Conservation (phyloP, 2,888 invertebrate genomes). For the Serripes groenlandicus region DNA sequence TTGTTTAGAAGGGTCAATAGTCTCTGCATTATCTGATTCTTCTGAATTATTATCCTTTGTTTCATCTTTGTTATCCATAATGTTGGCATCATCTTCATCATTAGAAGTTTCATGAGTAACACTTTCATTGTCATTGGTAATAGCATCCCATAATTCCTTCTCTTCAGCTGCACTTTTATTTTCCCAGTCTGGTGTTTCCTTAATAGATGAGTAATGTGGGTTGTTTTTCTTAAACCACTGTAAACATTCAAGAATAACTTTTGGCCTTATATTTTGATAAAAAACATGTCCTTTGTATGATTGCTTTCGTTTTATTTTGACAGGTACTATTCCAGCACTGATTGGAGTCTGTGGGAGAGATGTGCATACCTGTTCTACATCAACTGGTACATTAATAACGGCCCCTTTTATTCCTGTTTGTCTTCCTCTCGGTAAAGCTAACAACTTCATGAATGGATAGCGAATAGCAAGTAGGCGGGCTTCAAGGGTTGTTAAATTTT, state of each 20-base stretch:
- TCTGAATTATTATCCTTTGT: neutral
- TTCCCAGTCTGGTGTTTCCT: conserved; percentile 21
- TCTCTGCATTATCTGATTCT: neutral
- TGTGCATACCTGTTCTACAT: conserved; percentile 23
- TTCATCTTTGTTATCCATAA: neutral
- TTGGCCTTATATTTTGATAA: conserved; percentile 37
- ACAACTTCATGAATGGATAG: conserved; percentile 52
- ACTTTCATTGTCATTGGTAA: neutral
- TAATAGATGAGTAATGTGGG: neutral
- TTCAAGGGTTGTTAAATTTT: conserved; percentile 28
- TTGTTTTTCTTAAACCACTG: conserved; percentile 23
- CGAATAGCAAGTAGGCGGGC: conserved; percentile 1
- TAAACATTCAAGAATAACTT: conserved; percentile 31
- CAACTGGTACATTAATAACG: conserved; percentile 46
- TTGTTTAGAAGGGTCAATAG: neutral
- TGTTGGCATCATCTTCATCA: neutral
- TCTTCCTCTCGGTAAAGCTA: conserved; percentile 34
- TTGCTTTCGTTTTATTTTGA: conserved; percentile 46
- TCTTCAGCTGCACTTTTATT: conserved; percentile 12
- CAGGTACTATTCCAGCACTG: conserved; percentile 31
- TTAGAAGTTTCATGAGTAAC: neutral
- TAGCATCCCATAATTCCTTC: conserved; percentile 26
- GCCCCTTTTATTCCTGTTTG: conserved; percentile 38
- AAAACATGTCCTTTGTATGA: conserved; percentile 36
- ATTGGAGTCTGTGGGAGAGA: conserved; percentile 32